Base-by-base conservation (phyloP, 2,888 invertebrate species). In the Sminthurinus aureus region DNA sequence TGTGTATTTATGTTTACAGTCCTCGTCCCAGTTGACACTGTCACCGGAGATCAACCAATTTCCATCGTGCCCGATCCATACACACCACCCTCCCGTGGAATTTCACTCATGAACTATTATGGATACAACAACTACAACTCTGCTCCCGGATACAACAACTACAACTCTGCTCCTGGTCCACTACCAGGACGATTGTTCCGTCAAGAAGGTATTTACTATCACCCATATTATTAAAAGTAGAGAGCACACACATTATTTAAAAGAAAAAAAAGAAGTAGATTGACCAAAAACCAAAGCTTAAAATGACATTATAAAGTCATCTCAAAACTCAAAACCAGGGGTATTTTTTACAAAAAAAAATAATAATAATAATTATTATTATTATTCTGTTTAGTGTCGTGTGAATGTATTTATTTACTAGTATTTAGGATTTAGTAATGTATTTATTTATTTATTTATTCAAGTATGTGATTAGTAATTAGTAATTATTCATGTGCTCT, bases 11-110 rank as follows among this genome's bases (percentile, higher is more conserved):
- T 38, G 1, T 38, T 4, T 38, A 38, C 38, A 38, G 87, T 88
- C 11, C 83, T 88, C 11, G 88, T 88, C 1, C 88, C 88, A 9
- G 87, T 88, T 67, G 88, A 88, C 82, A 88, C 88, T 66, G 88
- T 88, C 79, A 87, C 87, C n/a, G 87, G 87, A 84, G 86, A 86
- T 81, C 87, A 87, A 79, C 87, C 87, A 66, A 87, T 87, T 76
- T 86, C 88, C 38, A 87, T 88, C 82, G 87, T 88, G 50, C 87
- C 87, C 83, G 87, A 87, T 84, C 87, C 87, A 84, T 87, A 85
- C 84, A 86, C 84, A 80, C 87, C 86, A 58, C 85, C 85, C n/a
- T 74, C 84, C 50, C 83, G 86, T 50, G 86, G 86, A 73, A 83
- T 87, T 38, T 77, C 82, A 77, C 67, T 84, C 22, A 81, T 20